Percentiles rank a stretch among this genome's conserved stretches.
phyloP scores from a whole-genome alignment of 2,888 invertebrate species.

The Auanema sp. region DNA sequence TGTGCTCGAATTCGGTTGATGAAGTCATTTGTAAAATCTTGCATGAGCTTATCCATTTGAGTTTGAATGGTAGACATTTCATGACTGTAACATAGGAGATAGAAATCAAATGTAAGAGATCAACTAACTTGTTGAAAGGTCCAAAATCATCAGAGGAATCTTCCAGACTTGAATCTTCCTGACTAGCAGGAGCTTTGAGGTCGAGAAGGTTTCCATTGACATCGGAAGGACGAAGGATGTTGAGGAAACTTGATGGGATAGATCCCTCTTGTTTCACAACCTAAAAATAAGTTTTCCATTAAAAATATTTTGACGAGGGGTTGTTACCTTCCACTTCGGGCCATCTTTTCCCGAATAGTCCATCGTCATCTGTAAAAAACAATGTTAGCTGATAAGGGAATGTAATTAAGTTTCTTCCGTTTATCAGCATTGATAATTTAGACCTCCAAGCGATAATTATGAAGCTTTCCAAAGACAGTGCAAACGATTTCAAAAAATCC shows the following conservation, averaged over 20 bases:
- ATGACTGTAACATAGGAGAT: neutral
- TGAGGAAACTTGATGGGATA: neutral
- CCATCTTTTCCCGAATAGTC: too few species aligned
- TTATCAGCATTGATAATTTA: too few species aligned
- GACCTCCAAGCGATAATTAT: too few species aligned
- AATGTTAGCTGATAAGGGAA: too few species aligned
- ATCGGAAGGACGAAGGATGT: neutral
- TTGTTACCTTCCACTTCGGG: too few species aligned
- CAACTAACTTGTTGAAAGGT: neutral
- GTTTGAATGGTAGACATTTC: neutral
- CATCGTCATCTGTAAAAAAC: too few species aligned
- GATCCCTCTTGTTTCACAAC: too few species aligned
- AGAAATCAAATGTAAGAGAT: neutral
- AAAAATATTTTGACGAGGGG: too few species aligned
- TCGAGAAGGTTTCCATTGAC: slow-evolving; percentile 8
- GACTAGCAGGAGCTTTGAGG: slow-evolving; percentile 10
- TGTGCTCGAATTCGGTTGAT: slow-evolving; percentile 1
- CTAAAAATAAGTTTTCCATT: too few species aligned
- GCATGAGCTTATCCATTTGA: slow-evolving; percentile 8
- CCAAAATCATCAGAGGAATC: neutral
- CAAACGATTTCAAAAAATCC: too few species aligned
- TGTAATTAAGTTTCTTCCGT: too few species aligned
- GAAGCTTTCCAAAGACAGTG: too few species aligned
- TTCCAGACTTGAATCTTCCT: neutral
- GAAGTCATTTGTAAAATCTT: slow-evolving; percentile 8